Base-by-base conservation (phyloP, 1,140 invertebrate genomes). In the Drosophila bocqueti region DNA sequence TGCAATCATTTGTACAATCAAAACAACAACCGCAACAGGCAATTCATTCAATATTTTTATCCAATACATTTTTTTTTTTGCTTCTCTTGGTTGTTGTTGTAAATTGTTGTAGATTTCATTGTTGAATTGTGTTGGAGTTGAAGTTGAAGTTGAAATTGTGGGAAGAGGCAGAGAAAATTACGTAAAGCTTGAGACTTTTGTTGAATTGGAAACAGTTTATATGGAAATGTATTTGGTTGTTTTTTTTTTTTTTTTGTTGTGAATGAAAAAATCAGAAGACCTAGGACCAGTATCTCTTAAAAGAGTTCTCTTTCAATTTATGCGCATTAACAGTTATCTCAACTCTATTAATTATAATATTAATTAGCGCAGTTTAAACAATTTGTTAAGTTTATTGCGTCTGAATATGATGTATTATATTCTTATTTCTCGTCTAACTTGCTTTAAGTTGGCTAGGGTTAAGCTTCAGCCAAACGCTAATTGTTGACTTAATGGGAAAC, bases 1-100 rank as follows among this genome's bases (percentile, higher is more conserved):
- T 89, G 84, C 85, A 89, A 89, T 89, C 81, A 81, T 90, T 81
- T 81, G 71, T 82, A 69, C 75, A 62, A 65, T 36, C 45, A 45
- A 68, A 68, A 76, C 65, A 67, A 61, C 55, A 46, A 57, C 40
- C 67, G 69, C 54, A 57, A 57, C 54, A 57, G 26, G 54, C 54
- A 61, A 73, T 73, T 73, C 69, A 73, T 73, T 73, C 69, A 73
- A 73, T 52, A 57, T 15, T 46, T 72, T 60, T 59, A 34, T n/a
- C 34, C 57, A 47, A 47, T 62, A 31, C 31, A 52, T 54, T 15
- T 62, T 24, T 26, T 52, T 15, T 62, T 24, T 26, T 7, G 29
- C 50, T 8, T 15, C n/a, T 34, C 18, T 54, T 34, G n/a, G 31
- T 26, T 43, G 15, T 68, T 47, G 31, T 68, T 47, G 31, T 10